Evolutionary conservation across 2,113 vertebrate species (phyloP), one percentile per base, ranked within the genome.

Genomic region (Datnioides undecimradiatus): DNA sequence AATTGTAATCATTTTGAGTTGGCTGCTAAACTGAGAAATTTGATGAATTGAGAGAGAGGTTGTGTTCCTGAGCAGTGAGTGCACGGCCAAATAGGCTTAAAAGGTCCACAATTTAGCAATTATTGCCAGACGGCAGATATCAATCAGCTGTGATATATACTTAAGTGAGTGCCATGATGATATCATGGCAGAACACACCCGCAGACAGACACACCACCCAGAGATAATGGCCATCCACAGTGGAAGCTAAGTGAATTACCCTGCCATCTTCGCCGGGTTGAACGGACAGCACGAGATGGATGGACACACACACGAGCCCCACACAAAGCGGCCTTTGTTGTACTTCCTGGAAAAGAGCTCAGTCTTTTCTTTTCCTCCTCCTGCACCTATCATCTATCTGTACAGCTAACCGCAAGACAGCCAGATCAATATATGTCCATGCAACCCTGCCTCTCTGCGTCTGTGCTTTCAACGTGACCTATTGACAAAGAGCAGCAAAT

Each of bases 401-500:
- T 67, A 70, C 82, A 57, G 70, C 89, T 58, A 75, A 87, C 84
- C 77, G 23, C 52, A 38, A 84, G 90, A 86, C 88, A 74, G 85
- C 25, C 66, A 0, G 86, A 92, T 93, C 92, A 40, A 92, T 94
- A 91, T 27, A 19, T 38, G 83, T 89, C 84, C 85, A 76, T 59
- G 83, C 86, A 31, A 63, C 59, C 77, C 85, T 65, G 64, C 82
- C 86, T 89, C 23, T 66, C 72, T 55, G 73, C 36, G 36, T 74
- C 72, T 82, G 69, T 16, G 68, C 87, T 88, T 90, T 84, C 88
- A 80, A 80, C 38, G 17, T 92, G 93, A 93, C 91, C 91, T 93
- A 93, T 91, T 84, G 93, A 92, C 88, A 67, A 84, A 79, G 81
- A 85, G 73, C 88, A 76, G 84, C 79, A 90, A 90, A 93, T 91